Percentiles rank a stretch among this genome's conserved stretches.
phyloP scores from a whole-genome alignment of 1,140 invertebrate species.

The Tribolium madens region DNA sequence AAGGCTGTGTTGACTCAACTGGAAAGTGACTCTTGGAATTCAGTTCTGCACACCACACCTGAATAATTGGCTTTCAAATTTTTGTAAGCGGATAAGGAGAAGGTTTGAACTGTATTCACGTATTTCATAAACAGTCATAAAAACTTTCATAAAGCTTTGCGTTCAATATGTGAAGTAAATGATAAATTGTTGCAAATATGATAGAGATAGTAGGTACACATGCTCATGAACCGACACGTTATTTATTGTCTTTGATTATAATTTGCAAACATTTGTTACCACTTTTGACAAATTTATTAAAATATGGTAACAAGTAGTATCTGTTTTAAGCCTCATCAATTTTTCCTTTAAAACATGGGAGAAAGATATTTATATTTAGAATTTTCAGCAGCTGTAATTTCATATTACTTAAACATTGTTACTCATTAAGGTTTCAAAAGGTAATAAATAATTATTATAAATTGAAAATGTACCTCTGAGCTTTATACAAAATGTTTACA shows the following conservation, averaged over 20 bases:
- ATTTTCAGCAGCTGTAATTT: background rate
- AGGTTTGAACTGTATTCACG: background rate
- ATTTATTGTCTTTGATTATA: slow-evolving; percentile 7
- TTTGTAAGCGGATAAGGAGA: slow-evolving; percentile 14
- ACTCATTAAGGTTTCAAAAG: background rate
- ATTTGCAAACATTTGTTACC: slow-evolving; percentile 1
- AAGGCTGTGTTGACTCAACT: slow-evolving; percentile 21
- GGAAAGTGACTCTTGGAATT: slow-evolving; percentile 33
- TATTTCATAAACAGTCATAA: background rate
- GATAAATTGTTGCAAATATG: background rate
- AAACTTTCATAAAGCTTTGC: slow-evolving; percentile 18
- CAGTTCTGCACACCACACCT: slow-evolving; percentile 27
- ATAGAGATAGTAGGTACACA: background rate
- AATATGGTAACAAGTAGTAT: background rate
- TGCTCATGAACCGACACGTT: background rate
- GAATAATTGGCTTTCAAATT: slow-evolving; percentile 37
- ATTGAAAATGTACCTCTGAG: background rate
- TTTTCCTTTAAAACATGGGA: background rate
- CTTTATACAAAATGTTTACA: background rate
- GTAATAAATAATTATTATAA: background rate
- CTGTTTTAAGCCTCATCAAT: background rate
- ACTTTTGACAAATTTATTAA: slow-evolving; percentile 20
- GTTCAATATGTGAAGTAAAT: background rate
- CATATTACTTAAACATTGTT: background rate
- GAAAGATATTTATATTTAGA: background rate